Conservation (phyloP, 2,797 vertebrate genomes). For the Setipinna tenuifilis region DNA sequence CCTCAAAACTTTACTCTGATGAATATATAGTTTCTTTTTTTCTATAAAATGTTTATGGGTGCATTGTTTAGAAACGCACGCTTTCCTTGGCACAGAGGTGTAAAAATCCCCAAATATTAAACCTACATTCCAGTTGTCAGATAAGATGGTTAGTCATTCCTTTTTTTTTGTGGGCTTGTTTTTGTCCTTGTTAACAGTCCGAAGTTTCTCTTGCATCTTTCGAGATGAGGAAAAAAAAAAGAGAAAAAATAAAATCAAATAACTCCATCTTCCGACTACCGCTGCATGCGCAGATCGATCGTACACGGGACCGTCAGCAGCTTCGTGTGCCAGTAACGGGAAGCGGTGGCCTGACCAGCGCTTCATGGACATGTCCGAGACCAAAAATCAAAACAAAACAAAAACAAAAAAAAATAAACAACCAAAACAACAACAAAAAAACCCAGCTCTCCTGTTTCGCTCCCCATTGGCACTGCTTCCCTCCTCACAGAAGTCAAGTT, state of each 20-base stretch:
- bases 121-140: constrained; percentile 82
- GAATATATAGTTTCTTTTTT: constrained; percentile 25
- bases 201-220: constrained; percentile 56
- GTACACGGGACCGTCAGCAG: constrained; percentile 73
- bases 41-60: constrained; percentile 32
- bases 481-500: constrained; percentile 79
- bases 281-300: constrained; percentile 77
- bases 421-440: background rate
- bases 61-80: constrained; percentile 47
- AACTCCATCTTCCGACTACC: constrained; percentile 68
- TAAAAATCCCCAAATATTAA: constrained; percentile 62
- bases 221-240: constrained; percentile 25
- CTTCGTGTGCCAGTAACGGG: constrained; percentile 69
- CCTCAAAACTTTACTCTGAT: constrained; percentile 41
- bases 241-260: constrained; percentile 4
- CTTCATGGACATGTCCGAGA: constrained; percentile 56
- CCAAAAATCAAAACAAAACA: background rate
- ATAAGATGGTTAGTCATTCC: constrained; percentile 70
- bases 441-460: constrained; percentile 66
- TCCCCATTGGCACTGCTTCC: constrained; percentile 81
- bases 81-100: constrained; percentile 65
- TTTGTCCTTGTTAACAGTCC: constrained; percentile 59
- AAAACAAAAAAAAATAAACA: background rate
- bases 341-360: constrained; percentile 71
- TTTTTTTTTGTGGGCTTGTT: constrained; percentile 68